Base-by-base conservation (phyloP, 2,888 invertebrate genomes). In the Metellina segmentata region DNA sequence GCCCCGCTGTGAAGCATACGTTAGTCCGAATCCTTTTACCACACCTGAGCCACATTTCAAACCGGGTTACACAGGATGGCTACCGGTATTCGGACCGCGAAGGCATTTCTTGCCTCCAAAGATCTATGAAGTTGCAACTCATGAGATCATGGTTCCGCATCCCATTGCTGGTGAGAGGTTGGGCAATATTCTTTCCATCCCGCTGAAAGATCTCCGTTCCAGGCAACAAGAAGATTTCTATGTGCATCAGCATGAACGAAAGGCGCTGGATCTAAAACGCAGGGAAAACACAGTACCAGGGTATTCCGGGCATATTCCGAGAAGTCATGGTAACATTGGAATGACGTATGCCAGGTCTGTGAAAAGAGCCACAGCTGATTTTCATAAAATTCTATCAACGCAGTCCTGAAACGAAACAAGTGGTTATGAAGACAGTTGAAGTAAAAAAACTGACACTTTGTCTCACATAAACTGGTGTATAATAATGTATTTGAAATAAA, bases 21-120 rank as follows among this genome's bases (percentile, higher is more conserved):
- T 75, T 1, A 89, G 48, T 75, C 81, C 74, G 4, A 89, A 89
- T 75, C 88, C 88, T 5, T 82, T n/a, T 20, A 8, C 51, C 1
- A 81, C 88, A 2, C 88, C 88, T 61, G 81, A 81, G 16, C 88
- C 88, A 13, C 88, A 89, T 51, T 81, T 81, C 11, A 89, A 89
- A 69, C 88, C 88, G 0, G 61, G 53, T 7, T 89, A 89, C 69
- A 89, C 81, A 6, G 88, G 88, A 52, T 81, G 69, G 51, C 52
- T 89, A 7, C 88, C 88, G n/a, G 69, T 69, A 13, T 89, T 61
- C n/a, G 88, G 88, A 11, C 88, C 88, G 7, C 7, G 16, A 7
- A 48, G 72, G 51, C 75, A 69, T 7, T 89, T 69, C n/a, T 19
- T 89, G 16, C 69, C 48, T 7, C 88, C 88, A 2, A 75, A 81